Evolutionary conservation across 2,797 vertebrate species (phyloP).

Genomic region (Pseudochromis fuscus): DNA sequence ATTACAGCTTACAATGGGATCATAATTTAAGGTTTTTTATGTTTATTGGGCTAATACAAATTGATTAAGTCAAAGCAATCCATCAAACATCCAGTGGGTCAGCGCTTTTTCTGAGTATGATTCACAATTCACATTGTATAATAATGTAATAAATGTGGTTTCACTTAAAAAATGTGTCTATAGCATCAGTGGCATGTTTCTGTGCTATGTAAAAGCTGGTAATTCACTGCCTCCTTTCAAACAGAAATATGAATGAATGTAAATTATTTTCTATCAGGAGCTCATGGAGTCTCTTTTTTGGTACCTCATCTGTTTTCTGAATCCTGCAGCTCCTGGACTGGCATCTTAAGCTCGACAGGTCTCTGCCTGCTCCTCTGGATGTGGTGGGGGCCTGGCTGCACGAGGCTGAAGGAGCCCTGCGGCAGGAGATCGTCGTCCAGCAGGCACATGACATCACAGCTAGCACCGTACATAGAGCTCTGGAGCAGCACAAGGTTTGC

Average conservation of each 20-base stretch:
- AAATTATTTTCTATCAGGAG: background rate
- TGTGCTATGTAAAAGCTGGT: background rate
- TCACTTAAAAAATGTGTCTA: background rate
- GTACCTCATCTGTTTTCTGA: background rate
- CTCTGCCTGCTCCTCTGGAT: constrained; percentile 92
- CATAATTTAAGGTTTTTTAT: background rate
- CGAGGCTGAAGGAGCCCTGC: constrained; percentile 90
- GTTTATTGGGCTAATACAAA: background rate
- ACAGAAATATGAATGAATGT: background rate
- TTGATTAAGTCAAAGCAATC: background rate
- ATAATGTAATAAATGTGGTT: background rate
- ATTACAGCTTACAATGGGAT: background rate
- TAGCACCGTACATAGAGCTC: constrained; percentile 87
- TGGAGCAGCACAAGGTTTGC: constrained; percentile 93
- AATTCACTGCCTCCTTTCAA: background rate
- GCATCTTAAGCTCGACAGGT: constrained; percentile 93
- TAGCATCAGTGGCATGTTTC: background rate
- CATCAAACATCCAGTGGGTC: background rate
- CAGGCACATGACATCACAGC: constrained; percentile 92
- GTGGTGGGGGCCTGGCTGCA: constrained; percentile 93
- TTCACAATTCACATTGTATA: background rate
- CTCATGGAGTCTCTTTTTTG: background rate
- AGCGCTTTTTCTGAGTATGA: background rate
- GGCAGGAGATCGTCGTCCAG: constrained; percentile 89
- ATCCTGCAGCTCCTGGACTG: constrained; percentile 91